A percentile compares a stretch with the other conserved stretches of the same genome.
Evolutionary conservation across 2,113 vertebrate species (phyloP).

Genomic region (Lamprotornis superbus): DNA sequence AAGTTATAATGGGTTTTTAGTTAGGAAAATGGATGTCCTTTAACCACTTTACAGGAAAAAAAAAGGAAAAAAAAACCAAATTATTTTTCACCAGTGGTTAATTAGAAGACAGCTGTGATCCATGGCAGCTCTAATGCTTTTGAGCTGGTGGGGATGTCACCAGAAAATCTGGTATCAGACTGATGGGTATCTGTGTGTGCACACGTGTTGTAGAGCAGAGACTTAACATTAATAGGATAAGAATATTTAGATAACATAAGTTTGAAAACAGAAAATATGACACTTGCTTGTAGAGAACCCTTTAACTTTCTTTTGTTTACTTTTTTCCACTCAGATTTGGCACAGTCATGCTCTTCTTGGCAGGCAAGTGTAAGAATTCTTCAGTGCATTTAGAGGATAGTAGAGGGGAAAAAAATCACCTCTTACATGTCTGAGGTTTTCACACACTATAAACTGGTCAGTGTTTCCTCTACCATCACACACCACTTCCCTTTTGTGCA

Average conservation of each 20-base stretch:
- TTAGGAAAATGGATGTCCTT: not conserved
- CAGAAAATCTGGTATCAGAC: not conserved
- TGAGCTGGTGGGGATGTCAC: not conserved
- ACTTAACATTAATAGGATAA: not conserved
- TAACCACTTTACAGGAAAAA: fast-evolving
- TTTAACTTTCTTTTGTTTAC: not conserved
- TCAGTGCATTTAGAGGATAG: not conserved
- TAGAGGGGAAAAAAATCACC: not conserved
- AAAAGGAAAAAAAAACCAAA: not conserved
- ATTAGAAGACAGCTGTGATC: not conserved
- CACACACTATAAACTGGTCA: not conserved
- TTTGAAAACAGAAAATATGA: not conserved
- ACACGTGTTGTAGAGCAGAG: fast-evolving
- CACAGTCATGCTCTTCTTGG: not conserved
- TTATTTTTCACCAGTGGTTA: not conserved
- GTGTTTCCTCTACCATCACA: not conserved
- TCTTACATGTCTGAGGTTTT: not conserved
- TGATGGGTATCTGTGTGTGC: not conserved
- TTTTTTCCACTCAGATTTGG: not conserved
- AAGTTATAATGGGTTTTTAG: not conserved
- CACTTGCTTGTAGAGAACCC: not conserved
- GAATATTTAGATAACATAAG: not conserved
- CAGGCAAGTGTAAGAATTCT: not conserved
- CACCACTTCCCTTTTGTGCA: not conserved
- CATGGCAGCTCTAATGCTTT: not conserved